Base-by-base conservation (phyloP, 2,113 vertebrate species). In the Dascyllus trimaculatus region DNA sequence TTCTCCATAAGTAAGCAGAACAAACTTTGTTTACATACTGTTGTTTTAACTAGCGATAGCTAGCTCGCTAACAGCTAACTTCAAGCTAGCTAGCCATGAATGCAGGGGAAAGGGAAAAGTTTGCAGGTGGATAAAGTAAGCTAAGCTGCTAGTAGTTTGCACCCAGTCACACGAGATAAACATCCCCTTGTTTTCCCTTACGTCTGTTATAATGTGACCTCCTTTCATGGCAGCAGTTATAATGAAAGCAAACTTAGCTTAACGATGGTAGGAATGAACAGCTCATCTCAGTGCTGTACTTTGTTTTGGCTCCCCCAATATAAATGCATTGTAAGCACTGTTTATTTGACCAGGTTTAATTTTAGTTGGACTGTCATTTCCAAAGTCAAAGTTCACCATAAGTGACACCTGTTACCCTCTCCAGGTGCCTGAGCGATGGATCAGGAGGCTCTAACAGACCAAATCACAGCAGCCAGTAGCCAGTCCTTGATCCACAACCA, bases 21-120 rank as follows among this genome's bases (percentile, higher is more conserved):
- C 21, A 82, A 89, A 91, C 56, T 89, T 91, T 86, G 54, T 73
- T 83, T 75, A 77, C 84, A 75, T 72, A 45, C 11, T 67, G 57
- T 64, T 80, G 40, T 68, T 65, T 56, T 49, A 56, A 71, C 53
- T 48, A 32, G 10, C 46, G 56, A 73, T 76, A 73, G 81, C 71
- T 74, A 54, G 40, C 71, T 52, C 2, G 73, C 76, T 71, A 57
- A 26, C 11, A 32, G 89, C 89, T 84, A 85, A 78, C 67, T 74
- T 57, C 4, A 75, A 71, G 84, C 71, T 86, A 88, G 70, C 62
- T 53, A 43, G 52, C 40, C 17, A 56, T 52, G 72, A 64, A 82
- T 80, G 32, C 32, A 21, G 32, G 21, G 22, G 13, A 14, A 32
- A 79, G 58, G 2, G 1, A 45, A 72, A 84, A 86, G 72, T 85